Base-by-base conservation (phyloP, 1,140 invertebrate genomes). In the Scaptomyza graminum region DNA sequence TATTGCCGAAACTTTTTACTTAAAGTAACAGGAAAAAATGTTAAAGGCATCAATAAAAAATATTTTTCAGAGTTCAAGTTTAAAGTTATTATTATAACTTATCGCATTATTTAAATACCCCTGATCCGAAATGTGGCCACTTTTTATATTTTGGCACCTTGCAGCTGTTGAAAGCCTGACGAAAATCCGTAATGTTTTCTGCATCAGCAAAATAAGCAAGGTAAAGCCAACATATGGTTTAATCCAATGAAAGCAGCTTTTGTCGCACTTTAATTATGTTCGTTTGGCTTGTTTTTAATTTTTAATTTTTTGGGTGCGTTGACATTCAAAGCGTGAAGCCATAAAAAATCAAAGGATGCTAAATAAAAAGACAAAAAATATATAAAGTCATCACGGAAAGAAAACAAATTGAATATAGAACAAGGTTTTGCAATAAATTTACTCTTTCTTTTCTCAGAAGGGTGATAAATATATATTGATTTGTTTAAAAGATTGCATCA, bases 201-300 rank as follows among this genome's bases (percentile, higher is more conserved):
- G 61, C 34, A 18, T 50, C 55, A 61, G 28, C 68, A 46, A 44
- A 57, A 11, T 71, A 59, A 71, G 28, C 68, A 46, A 44, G 52
- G 16, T 71, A 52, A 71, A 62, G 22, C 37, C 9, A 51, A 55
- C 7, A 56, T 16, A 50, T 28, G 39, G 13, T 37, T 4, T 39
- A 44, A 69, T 49, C 57, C 39, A 63, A 69, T 74, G 57, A 31
- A 62, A 44, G 39, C 41, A 15, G 55, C 54, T 41, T 52, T 63
- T 74, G 59, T 57, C 59, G 59, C 59, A 59, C 68, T 69, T 68
- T 55, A 5, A 28, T 62, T 62, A n/a, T 25, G 25, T 25, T 25
- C 25, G 2, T 25, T 3, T 5, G 25, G 25, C 25, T 25, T 25
- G 25, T 39, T 39, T 39, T 39, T 12, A 3, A 44, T 47, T 43